Conservation (phyloP, 2,113 vertebrate species). For the Hemicordylus capensis region DNA sequence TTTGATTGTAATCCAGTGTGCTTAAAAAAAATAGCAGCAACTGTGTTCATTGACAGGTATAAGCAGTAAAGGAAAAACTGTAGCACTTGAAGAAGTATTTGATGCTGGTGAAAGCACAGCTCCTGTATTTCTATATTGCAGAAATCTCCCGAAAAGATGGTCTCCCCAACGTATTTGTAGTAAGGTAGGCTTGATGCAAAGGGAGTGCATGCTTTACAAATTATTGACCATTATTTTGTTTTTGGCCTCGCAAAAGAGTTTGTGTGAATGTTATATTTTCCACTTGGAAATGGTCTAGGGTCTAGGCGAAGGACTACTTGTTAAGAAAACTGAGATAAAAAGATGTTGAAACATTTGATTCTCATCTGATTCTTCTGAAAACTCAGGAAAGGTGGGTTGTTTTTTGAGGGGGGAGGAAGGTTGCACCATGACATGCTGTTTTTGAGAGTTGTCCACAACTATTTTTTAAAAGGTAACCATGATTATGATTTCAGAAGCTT, state of each 20-base stretch:
- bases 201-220: not conserved
- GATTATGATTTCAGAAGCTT: not conserved
- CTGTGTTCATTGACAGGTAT: not conserved
- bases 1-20: not conserved
- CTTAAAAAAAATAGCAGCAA: too few species aligned
- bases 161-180: not conserved
- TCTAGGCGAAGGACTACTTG: not conserved
- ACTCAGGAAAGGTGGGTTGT: not conserved
- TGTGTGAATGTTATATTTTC: not conserved
- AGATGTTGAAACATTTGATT: not conserved
- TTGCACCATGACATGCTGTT: not conserved
- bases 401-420: too few species aligned
- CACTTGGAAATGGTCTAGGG: not conserved
- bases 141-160: constrained; percentile 1
- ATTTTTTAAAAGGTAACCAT: not conserved
- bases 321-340: not conserved
- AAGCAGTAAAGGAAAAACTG: not conserved
- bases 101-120: not conserved
- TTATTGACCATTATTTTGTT: not conserved
- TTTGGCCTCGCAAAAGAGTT: not conserved
- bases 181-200: not conserved
- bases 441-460: not conserved
- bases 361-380: not conserved
- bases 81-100: not conserved
- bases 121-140: constrained; percentile 22